Evolutionary conservation across 2,888 invertebrate genomes (phyloP).

Genomic region (Beris morrisii): DNA sequence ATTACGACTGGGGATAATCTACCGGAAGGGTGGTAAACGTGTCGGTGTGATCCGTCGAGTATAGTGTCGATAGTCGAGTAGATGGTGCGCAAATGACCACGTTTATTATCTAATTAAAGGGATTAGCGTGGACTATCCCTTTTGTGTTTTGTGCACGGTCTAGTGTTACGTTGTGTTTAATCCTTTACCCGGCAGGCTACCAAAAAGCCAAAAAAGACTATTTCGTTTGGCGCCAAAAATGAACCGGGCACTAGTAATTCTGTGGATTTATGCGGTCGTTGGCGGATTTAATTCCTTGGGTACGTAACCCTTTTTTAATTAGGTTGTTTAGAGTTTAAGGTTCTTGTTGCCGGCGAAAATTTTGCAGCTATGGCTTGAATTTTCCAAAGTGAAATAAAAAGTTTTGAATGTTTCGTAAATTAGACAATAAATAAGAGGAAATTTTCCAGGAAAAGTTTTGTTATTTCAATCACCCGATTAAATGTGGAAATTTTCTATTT

Average conservation of each 20-base stretch:
- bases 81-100: constrained; percentile 1
- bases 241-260: neutral
- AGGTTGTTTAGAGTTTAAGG: constrained; percentile 6
- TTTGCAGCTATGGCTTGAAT: neutral
- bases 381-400: constrained; percentile 21
- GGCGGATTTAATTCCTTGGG: constrained; percentile 9
- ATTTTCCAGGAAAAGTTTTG: too few relatives aligned
- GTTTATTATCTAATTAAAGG: constrained; percentile 25
- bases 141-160: constrained; percentile 7
- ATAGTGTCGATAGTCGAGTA: constrained; percentile 1
- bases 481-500: too few relatives aligned
- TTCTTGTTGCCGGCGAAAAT: constrained; percentile 2
- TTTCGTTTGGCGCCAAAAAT: constrained; percentile 6
- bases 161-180: too few relatives aligned
- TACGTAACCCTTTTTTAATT: constrained; percentile 20
- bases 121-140: constrained; percentile 5
- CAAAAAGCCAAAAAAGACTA: too few relatives aligned
- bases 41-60: neutral
- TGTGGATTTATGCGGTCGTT: constrained; percentile 21
- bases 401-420: constrained; percentile 14
- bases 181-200: too few relatives aligned
- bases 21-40: neutral
- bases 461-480: too few relatives aligned
- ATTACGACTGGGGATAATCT: too few relatives aligned
- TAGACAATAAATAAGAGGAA: neutral